A percentile compares a stretch with the other conserved stretches of the same genome.
These are phyloP conservation scores for Bufo gargarizans DNA, from an alignment of 2,113 vertebrate genomes.

Conservation along the genomic window DNA sequence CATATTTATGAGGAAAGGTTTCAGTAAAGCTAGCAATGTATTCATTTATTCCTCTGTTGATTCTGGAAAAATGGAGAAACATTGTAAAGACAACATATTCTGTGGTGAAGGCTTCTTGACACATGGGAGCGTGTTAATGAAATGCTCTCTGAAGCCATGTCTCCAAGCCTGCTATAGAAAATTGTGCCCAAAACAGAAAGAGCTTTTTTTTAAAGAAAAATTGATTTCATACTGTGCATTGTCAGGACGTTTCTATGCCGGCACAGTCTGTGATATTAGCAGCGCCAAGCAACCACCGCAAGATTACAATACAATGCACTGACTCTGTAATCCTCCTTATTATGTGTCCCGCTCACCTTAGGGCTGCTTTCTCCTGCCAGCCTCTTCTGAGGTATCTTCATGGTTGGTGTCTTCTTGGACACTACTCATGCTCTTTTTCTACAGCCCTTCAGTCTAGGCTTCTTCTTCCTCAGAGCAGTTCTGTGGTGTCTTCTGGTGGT, in stretches of 20 bases:
- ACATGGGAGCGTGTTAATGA: not conserved
- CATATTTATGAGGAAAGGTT: no score
- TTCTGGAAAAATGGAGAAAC: not conserved
- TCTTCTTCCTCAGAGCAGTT: no score
- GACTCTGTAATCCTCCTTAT: not conserved
- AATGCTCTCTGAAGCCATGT: not conserved
- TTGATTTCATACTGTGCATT: not conserved
- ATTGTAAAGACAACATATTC: not conserved
- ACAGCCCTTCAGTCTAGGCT: no score
- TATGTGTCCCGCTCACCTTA: not conserved
- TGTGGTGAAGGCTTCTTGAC: not conserved
- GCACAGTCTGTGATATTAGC: not conserved
- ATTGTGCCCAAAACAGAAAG: slow-evolving; percentile 18
- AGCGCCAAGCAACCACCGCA: not conserved
- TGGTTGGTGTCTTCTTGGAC: no score
- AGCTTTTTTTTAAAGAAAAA: slow-evolving; percentile 1
- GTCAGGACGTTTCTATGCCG: not conserved
- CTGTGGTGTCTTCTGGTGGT: no score
- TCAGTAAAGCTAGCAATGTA: not conserved
- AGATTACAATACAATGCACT: not conserved
- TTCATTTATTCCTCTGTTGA: not conserved
- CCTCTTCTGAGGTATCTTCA: no score
- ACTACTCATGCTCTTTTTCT: no score
- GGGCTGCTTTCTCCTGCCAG: no score
- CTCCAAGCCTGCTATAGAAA: not conserved